These are phyloP conservation scores for Odiellus spinosus DNA, from an alignment of 2,888 invertebrate species.

Conservation along the genomic window DNA sequence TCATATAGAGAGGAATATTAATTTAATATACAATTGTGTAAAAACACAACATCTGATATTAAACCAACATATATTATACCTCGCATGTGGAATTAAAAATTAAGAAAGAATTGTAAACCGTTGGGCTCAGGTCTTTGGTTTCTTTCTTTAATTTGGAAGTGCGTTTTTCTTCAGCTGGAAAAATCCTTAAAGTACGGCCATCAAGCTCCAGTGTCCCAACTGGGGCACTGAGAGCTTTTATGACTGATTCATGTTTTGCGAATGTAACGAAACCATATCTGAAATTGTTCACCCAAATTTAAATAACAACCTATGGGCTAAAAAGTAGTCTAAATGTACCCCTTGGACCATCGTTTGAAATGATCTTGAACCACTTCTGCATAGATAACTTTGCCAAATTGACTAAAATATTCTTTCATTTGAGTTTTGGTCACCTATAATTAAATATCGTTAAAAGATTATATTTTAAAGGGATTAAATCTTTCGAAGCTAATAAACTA, in stretches of 20 bases:
- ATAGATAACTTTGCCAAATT: slow-evolving; percentile 19
- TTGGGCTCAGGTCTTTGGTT: slow-evolving; percentile 8
- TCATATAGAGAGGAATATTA: too few relatives aligned
- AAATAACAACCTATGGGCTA: slow-evolving; percentile 1
- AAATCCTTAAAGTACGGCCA: slow-evolving; percentile 13
- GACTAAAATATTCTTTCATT: slow-evolving; percentile 4
- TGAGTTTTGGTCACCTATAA: background rate
- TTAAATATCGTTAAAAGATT: too few relatives aligned
- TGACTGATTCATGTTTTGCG: slow-evolving; percentile 14
- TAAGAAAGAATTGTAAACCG: too few relatives aligned
- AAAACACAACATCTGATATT: too few relatives aligned
- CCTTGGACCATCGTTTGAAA: slow-evolving; percentile 13
- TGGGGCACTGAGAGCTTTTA: slow-evolving; percentile 13
- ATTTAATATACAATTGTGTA: too few relatives aligned
- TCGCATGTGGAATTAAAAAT: too few relatives aligned
- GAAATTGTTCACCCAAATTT: background rate
- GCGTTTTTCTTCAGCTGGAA: slow-evolving; percentile 15
- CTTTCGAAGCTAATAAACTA: too few relatives aligned
- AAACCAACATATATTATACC: too few relatives aligned
- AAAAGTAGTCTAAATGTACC: slow-evolving; percentile 6
- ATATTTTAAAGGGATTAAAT: too few relatives aligned
- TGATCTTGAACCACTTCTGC: slow-evolving; percentile 18
- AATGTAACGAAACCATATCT: slow-evolving; percentile 20
- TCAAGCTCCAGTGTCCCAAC: slow-evolving; percentile 9
- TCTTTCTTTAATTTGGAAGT: slow-evolving; percentile 15